Base-by-base conservation (phyloP, 2,888 invertebrate genomes). In the Eupeodes latifasciatus region DNA sequence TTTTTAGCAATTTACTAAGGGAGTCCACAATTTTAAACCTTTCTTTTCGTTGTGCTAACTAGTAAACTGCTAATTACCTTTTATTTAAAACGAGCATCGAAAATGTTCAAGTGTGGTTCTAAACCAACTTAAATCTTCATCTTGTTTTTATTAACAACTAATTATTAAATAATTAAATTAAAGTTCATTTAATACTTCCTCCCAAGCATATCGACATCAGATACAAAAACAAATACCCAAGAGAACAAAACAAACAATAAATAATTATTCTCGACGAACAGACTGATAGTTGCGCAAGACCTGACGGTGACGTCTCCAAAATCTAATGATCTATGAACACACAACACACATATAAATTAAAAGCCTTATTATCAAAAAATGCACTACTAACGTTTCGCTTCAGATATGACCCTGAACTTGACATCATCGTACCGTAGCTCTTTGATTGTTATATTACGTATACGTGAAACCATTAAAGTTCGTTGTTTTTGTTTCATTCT, bases 371-470 rank as follows among this genome's bases (percentile, higher is more conserved):
- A 72, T 61, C 36, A 47, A 61, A 72, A 62, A 47, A 59, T 76
- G 55, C 62, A 75, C 57, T 67, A 44, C 19, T 78, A 71, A 76
- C 87, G 87, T 78, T 84, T 67, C 81, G 84, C 88, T 88, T 81
- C 71, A 88, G 77, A 75, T 88, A 81, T 59, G 85, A 75, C 88
- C 88, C 88, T 88, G 88, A 88, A 85, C 88, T 88, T 88, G 88
- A 85, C 88, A 85, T 81, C 78, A 14, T 40, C 34, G 51, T 11
- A 40, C 14, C 19, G 53, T 57, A 51, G 81, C 36, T 81, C 66
- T 78, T 75, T 16, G 59, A 27, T 82, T 53, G 61, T 81, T 81
- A 84, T 84, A 84, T 88, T 84, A 84, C 84, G 59, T 81, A 78
- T 84, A 88, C 87, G 62, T 84, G 84, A 81, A 84, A 40, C 76